Evolutionary conservation across 2,888 invertebrate species (phyloP).

Genomic region (Heteromyza rotundicornis): DNA sequence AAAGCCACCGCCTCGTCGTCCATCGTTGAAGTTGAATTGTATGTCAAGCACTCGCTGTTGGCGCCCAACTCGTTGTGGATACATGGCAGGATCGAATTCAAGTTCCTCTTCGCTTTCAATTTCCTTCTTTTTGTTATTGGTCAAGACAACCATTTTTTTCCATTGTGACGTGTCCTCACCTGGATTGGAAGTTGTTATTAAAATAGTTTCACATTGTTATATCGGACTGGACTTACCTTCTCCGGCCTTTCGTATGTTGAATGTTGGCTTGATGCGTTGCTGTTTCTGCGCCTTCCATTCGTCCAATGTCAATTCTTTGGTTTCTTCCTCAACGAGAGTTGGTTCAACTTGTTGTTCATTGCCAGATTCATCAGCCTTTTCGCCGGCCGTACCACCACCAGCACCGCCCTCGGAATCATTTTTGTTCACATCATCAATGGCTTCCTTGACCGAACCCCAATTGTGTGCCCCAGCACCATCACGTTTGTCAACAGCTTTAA

Average conservation of each 20-base stretch:
- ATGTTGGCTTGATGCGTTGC: conserved; percentile 82
- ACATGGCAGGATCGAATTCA: conserved; percentile 79
- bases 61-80: conserved; percentile 85
- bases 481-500: conserved; percentile 92
- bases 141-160: conserved; percentile 87
- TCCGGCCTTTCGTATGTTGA: conserved; percentile 92
- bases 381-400: conserved; percentile 28
- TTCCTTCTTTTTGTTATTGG: conserved; percentile 67
- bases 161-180: conserved; percentile 89
- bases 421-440: conserved; percentile 71
- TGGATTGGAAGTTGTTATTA: conserved; percentile 18
- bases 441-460: conserved; percentile 94
- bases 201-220: background rate
- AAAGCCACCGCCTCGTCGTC: conserved; percentile 75
- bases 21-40: conserved; percentile 88
- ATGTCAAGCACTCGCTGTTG: conserved; percentile 88
- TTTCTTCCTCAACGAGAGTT: conserved; percentile 71
- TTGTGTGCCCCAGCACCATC: conserved; percentile 96
- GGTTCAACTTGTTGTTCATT: conserved; percentile 63
- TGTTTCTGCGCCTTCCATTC: conserved; percentile 92
- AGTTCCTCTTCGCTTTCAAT: conserved; percentile 74
- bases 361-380: conserved; percentile 56
- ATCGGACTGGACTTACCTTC: conserved; percentile 67
- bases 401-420: conserved; percentile 39
- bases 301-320: conserved; percentile 89